A percentile compares a stretch with the other conserved stretches of the same genome.
These are phyloP conservation scores for Meteorus cinctellus DNA, from an alignment of 2,888 invertebrate genomes.

Conservation along the genomic window DNA sequence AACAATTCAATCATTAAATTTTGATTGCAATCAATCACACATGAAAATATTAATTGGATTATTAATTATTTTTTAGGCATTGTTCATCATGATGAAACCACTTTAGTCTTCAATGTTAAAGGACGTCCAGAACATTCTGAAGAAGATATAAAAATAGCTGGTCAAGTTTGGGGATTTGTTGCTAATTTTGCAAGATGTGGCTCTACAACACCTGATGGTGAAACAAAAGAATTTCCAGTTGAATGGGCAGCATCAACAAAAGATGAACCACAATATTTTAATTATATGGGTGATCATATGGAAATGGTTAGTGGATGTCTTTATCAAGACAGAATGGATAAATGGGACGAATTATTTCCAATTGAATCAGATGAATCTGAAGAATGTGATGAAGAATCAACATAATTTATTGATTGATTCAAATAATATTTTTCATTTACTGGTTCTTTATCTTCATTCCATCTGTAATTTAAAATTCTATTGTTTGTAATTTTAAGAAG, in stretches of 20 bases:
- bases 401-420: too few relatives aligned
- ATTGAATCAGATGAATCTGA: too few relatives aligned
- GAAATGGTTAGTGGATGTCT: slow-evolving; percentile 67
- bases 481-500: too few relatives aligned
- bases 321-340: slow-evolving; percentile 69
- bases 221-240: slow-evolving; percentile 61
- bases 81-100: slow-evolving; percentile 75
- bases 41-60: too few relatives aligned
- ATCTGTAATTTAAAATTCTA: too few relatives aligned
- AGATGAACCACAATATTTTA: slow-evolving; percentile 67
- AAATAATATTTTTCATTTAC: too few relatives aligned
- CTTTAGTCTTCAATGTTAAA: slow-evolving; percentile 74
- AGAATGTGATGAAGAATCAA: too few relatives aligned
- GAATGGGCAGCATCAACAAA: slow-evolving; percentile 71
- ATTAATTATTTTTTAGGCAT: slow-evolving; percentile 64
- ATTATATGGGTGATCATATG: slow-evolving; percentile 68
- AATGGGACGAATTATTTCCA: slow-evolving; percentile 67
- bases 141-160: slow-evolving; percentile 71
- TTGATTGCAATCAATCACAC: too few relatives aligned
- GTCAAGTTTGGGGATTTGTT: slow-evolving; percentile 72
- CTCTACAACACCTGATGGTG: slow-evolving; percentile 72
- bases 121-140: slow-evolving; percentile 68
- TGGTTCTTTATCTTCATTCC: too few relatives aligned
- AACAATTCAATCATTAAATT: neutral
- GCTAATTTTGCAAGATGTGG: slow-evolving; percentile 73